A percentile compares a stretch with the other conserved stretches of the same genome.
These are phyloP conservation scores for Proisotoma minuta DNA, from an alignment of 2,888 invertebrate species.

Conservation along the genomic window DNA sequence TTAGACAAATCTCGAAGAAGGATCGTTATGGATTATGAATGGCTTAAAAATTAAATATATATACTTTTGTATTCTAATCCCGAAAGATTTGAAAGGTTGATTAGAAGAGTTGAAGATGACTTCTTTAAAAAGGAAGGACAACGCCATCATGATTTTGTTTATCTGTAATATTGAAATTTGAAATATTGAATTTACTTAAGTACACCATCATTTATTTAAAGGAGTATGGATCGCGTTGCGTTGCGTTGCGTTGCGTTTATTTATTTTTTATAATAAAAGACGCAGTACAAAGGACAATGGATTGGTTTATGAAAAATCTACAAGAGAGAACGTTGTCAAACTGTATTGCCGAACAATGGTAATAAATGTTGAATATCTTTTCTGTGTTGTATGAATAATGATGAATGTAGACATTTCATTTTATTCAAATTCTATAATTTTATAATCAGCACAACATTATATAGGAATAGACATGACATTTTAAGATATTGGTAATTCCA, in stretches of 20 bases:
- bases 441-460: neutral
- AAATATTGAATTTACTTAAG: neutral
- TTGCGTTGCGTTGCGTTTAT: neutral
- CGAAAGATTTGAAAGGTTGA: neutral
- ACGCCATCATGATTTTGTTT: neutral
- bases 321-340: slow-evolving; percentile 20
- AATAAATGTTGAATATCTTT: neutral
- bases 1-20: neutral
- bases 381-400: neutral
- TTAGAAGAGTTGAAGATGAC: neutral
- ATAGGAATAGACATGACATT: neutral
- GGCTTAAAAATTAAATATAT: neutral
- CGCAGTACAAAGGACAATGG: neutral
- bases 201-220: neutral
- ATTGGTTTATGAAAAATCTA: neutral
- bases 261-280: neutral
- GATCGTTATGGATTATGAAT: slow-evolving; percentile 1
- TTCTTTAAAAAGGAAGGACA: neutral
- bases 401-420: neutral
- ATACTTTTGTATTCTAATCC: neutral
- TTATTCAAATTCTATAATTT: neutral
- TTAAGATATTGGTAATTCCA: neutral
- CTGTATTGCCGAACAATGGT: neutral
- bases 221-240: neutral
- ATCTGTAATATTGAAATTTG: neutral